These are phyloP conservation scores for Eremophila alpestris DNA, from an alignment of 2,797 vertebrate genomes.

Conservation along the genomic window DNA sequence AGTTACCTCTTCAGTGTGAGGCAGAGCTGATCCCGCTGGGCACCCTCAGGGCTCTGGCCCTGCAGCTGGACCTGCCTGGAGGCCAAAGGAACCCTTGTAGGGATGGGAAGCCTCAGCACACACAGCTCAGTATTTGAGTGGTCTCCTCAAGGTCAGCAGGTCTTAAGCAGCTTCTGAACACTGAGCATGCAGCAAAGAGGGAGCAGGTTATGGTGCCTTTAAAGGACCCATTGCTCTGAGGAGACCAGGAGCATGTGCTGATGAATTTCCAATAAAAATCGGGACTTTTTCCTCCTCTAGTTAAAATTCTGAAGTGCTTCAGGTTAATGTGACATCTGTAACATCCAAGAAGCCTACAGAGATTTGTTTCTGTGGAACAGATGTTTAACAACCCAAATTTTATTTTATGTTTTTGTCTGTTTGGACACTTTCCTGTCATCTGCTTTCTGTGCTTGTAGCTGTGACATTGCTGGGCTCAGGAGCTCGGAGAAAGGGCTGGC, in stretches of 20 bases:
- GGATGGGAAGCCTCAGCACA: neutral
- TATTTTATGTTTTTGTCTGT: neutral
- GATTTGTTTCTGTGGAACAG: slow-evolving; percentile 7
- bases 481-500: neutral
- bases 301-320: neutral
- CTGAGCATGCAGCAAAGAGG: neutral
- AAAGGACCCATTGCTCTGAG: neutral
- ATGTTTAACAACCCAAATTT: neutral
- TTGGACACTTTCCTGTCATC: neutral
- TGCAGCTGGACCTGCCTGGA: neutral
- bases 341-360: neutral
- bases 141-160: neutral
- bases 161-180: neutral
- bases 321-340: slow-evolving; percentile 17
- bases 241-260: neutral
- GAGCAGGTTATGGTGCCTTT: neutral
- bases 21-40: neutral
- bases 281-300: neutral
- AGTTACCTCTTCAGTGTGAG: neutral
- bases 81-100: neutral
- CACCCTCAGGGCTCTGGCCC: neutral
- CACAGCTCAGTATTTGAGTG: neutral
- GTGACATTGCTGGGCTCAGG: neutral
- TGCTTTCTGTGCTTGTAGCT: neutral
- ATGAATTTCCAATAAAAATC: neutral